Conservation (phyloP, 2,888 invertebrate species). For the Andrena minutula region DNA sequence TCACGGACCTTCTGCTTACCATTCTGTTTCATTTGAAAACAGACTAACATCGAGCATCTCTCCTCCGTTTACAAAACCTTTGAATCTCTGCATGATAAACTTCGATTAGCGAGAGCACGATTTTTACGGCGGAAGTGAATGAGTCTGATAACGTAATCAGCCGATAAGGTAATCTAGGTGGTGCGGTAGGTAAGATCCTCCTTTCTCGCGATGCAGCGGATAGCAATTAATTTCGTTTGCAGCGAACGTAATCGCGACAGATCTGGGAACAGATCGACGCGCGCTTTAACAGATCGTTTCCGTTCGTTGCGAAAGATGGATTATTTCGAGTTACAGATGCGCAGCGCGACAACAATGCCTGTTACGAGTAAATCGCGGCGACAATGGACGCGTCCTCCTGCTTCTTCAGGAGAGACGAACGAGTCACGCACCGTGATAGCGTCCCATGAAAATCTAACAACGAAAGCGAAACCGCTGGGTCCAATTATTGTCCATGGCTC, state of each 20-base stretch:
- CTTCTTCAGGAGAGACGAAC: constrained; percentile 46
- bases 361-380: constrained; percentile 31
- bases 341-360: constrained; percentile 61
- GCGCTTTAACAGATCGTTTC: constrained; percentile 27
- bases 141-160: neutral
- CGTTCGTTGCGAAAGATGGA: constrained; percentile 61
- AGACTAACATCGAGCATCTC: neutral
- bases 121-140: neutral
- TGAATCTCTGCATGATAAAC: neutral
- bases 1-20: constrained; percentile 10
- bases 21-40: neutral
- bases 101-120: neutral
- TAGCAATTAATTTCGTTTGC: neutral
- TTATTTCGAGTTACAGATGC: constrained; percentile 68
- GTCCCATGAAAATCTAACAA: constrained; percentile 80
- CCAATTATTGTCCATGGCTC: constrained; percentile 80
- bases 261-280: neutral
- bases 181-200: neutral
- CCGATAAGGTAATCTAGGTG: neutral
- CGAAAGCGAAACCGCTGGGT: constrained; percentile 83
- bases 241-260: neutral
- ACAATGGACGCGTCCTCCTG: constrained; percentile 48
- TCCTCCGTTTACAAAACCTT: neutral
- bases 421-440: constrained; percentile 80
- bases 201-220: constrained; percentile 7